Evolutionary conservation across 1,140 invertebrate species (phyloP).

Genomic region (Drosophila parvula): DNA sequence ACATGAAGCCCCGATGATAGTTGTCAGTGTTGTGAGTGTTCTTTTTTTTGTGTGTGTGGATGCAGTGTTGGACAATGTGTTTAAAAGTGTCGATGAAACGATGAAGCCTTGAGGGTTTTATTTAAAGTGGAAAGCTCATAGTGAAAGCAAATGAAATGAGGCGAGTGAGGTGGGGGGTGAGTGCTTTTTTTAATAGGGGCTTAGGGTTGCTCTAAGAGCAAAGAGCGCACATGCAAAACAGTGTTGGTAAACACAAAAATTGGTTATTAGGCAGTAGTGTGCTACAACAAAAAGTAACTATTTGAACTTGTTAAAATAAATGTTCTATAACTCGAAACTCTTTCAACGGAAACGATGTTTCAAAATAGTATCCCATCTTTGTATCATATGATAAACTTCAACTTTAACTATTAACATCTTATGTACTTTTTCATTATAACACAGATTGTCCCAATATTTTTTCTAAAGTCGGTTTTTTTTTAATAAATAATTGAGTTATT

Average conservation of each 20-base stretch:
- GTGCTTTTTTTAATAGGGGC: not conserved
- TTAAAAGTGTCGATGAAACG: conserved; percentile 16
- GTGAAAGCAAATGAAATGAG: conserved; percentile 32
- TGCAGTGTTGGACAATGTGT: conserved; percentile 24
- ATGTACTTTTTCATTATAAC: no score
- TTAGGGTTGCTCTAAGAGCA: conserved; percentile 27
- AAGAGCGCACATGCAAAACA: conserved; percentile 51
- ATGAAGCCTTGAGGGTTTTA: conserved; percentile 10
- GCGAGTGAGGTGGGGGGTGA: conserved; percentile 38
- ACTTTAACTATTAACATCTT: not conserved
- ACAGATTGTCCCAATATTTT: no score
- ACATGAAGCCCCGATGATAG: conserved; percentile 39
- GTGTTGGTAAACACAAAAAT: conserved; percentile 43
- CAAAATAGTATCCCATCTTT: no score
- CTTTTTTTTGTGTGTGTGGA: conserved; percentile 7
- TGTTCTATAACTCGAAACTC: not conserved
- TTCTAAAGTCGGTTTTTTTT: not conserved
- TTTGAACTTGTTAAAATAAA: not conserved
- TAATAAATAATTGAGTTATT: not conserved
- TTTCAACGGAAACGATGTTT: not conserved
- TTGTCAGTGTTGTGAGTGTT: conserved; percentile 12
- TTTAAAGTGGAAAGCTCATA: conserved; percentile 1
- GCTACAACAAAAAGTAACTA: conserved; percentile 13
- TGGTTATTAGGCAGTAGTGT: conserved; percentile 2
- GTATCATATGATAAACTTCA: not conserved